Evolutionary conservation across 2,888 invertebrate genomes (phyloP).

Genomic region (Cacoxenus indagator): DNA sequence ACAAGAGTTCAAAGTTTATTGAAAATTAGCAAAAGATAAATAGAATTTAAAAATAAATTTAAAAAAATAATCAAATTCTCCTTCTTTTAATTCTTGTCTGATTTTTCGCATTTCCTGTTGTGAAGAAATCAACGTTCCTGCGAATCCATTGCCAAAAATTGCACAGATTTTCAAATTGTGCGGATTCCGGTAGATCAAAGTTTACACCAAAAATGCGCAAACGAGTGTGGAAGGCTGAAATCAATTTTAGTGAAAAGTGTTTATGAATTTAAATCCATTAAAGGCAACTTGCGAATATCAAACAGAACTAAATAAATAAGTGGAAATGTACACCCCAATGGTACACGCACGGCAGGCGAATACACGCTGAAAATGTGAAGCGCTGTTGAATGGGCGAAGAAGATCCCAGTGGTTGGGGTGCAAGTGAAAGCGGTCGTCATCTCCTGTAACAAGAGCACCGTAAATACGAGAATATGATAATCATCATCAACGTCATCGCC

Average conservation of each 20-base stretch:
- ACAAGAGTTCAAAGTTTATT: too few species aligned
- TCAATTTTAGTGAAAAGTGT: neutral
- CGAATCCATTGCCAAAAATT: too few species aligned
- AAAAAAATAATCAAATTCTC: too few species aligned
- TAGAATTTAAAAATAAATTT: too few species aligned
- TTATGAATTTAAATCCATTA: slow-evolving; percentile 2
- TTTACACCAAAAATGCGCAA: neutral
- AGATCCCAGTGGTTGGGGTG: too few species aligned
- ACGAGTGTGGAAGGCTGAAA: neutral
- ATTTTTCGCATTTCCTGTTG: neutral
- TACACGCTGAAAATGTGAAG: too few species aligned
- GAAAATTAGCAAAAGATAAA: too few species aligned
- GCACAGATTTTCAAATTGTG: neutral
- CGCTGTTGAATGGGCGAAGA: neutral
- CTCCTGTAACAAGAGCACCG: neutral
- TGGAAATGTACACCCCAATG: neutral
- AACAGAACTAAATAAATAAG: neutral
- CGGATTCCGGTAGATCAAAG: neutral
- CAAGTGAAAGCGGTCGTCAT: neutral
- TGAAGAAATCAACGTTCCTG: too few species aligned
- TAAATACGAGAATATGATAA: neutral
- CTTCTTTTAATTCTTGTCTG: neutral
- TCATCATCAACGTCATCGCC: neutral
- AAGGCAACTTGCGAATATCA: neutral
- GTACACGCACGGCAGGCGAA: too few species aligned